Conservation (phyloP, 2,888 invertebrate species). For the Drosophila siamana region DNA sequence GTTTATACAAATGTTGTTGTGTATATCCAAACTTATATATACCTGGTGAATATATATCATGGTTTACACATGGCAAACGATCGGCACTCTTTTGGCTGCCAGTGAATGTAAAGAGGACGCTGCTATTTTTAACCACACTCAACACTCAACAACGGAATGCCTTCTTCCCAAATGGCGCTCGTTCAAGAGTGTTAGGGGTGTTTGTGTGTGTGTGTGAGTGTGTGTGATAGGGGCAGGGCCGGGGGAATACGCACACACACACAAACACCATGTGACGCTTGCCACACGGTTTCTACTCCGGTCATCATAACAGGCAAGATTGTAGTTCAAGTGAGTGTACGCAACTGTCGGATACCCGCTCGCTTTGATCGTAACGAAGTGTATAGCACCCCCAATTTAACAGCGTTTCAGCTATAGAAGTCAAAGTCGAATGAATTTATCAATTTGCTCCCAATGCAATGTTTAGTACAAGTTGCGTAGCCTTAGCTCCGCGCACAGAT, state of each 20-base stretch:
- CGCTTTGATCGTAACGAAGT: too few relatives aligned
- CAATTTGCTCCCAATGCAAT: too few relatives aligned
- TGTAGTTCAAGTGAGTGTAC: not conserved
- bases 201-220: constrained; percentile 5
- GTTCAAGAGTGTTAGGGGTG: constrained; percentile 35
- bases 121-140: constrained; percentile 67
- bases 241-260: constrained; percentile 3
- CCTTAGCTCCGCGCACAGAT: too few relatives aligned
- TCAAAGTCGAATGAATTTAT: too few relatives aligned
- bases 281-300: constrained; percentile 27
- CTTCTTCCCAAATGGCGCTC: constrained; percentile 62
- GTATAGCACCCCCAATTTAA: not conserved
- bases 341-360: not conserved
- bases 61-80: constrained; percentile 41
- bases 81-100: constrained; percentile 48
- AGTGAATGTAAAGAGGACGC: constrained; percentile 71
- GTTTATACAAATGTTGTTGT: constrained; percentile 46
- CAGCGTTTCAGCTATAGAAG: not conserved
- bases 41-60: not conserved
- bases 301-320: constrained; percentile 44
- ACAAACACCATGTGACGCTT: constrained; percentile 21
- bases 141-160: constrained; percentile 64
- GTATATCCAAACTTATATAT: constrained; percentile 1
- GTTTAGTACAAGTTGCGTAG: too few relatives aligned
- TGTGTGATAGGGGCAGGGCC: not conserved